Base-by-base conservation (phyloP, 2,797 vertebrate genomes). In the Sciaenops ocellatus region DNA sequence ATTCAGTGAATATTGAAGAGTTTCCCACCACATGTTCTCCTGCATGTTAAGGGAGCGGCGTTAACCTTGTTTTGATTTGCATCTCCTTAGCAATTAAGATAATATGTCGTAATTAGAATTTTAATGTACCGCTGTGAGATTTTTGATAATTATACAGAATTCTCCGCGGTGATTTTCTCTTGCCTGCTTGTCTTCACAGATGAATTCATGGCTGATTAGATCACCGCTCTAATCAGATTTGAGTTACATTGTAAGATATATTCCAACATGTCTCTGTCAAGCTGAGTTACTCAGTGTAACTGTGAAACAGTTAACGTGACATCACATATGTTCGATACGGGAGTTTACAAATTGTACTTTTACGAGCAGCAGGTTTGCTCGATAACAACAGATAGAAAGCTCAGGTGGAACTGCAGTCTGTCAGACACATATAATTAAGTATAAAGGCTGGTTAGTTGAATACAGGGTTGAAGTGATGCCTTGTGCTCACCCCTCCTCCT, bases 1-100 rank as follows among this genome's bases (percentile, higher is more conserved):
- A 94, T 94, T 94, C 87, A 86, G 87, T 93, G 93, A 93, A 94
- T 93, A 90, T 92, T 92, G 90, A 93, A 90, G 90, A 91, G 89
- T 87, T 87, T 92, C 87, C 90, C 91, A 85, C 88, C 92, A 87
- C 92, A 89, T 89, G 78, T 91, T 90, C 90, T 84, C 78, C 83
- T 75, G 89, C 91, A 90, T 90, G 92, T 93, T 93, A 91, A 92
- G 90, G 91, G 92, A 93, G 91, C 93, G 61, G 89, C 79, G 82
- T 91, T 94, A 94, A 94, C 94, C 93, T 94, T 95, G 93, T 94
- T 95, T 95, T 94, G 94, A 95, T 95, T 94, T 93, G 92, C 93
- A 94, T 94, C 95, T 94, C 93, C 91, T 93, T 90, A 87, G 92
- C 93, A 94, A 94, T 95, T 95, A 95, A 93, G 93, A 94, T 94